Evolutionary conservation across 2,888 invertebrate genomes (phyloP).

Genomic region (Diogma glabrata): DNA sequence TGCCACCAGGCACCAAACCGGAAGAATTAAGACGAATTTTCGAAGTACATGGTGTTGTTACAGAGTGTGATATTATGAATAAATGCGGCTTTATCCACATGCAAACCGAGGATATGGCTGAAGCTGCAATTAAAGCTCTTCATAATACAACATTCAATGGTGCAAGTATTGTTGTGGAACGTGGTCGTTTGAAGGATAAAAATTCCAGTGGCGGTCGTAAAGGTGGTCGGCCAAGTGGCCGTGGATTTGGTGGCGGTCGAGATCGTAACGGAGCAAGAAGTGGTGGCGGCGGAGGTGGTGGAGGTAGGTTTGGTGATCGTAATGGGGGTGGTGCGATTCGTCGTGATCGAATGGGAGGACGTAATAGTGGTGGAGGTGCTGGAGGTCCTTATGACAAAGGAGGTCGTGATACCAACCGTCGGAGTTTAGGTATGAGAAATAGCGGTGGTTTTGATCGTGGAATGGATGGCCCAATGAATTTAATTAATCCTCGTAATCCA

Average conservation of each 20-base stretch:
- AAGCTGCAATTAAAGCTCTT: conserved; percentile 65
- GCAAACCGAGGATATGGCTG: conserved; percentile 71
- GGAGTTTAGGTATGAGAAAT: conserved; percentile 21
- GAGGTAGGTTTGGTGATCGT: conserved; percentile 30
- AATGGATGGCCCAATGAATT: conserved; percentile 24
- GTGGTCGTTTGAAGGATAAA: conserved; percentile 64
- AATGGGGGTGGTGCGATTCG: conserved; percentile 24
- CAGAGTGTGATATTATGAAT: conserved; percentile 90
- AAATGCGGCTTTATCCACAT: conserved; percentile 91
- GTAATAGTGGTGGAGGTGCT: conserved; percentile 4
- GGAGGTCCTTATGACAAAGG: conserved; percentile 17
- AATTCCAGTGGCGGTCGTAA: conserved; percentile 32
- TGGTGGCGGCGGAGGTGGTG: conserved; percentile 20
- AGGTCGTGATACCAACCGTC: conserved; percentile 10
- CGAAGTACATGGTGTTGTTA: conserved; percentile 74
- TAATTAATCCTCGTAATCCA: too few relatives aligned
- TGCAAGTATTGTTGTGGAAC: conserved; percentile 71
- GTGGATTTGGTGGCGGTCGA: conserved; percentile 41
- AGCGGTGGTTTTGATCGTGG: conserved; percentile 31
- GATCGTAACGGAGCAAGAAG: too few relatives aligned
- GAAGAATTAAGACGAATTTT: conserved; percentile 75
- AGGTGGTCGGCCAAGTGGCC: conserved; percentile 37
- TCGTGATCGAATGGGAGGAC: conserved; percentile 20
- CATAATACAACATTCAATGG: conserved; percentile 77
- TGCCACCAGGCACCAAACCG: conserved; percentile 72